A percentile compares a stretch with the other conserved stretches of the same genome.
Evolutionary conservation across 2,888 invertebrate genomes (phyloP).

Genomic region (Cantharis rufa): DNA sequence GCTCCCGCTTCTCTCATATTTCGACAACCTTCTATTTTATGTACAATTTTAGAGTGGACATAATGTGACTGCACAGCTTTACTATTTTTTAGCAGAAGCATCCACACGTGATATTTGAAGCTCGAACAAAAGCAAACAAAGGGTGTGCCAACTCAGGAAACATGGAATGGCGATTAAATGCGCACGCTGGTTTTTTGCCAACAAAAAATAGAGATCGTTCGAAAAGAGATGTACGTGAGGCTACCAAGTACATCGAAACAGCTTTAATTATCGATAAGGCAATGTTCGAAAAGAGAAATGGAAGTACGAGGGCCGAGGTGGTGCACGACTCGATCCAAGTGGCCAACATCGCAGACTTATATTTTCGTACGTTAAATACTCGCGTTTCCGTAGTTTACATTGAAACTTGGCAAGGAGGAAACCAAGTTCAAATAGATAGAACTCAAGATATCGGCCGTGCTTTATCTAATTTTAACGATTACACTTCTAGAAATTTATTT

Average conservation of each 20-base stretch:
- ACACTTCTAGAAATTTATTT: constrained; percentile 83
- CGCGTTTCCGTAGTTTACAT: constrained; percentile 94
- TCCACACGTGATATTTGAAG: constrained; percentile 97
- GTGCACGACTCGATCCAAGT: constrained; percentile 96
- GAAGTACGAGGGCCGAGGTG: constrained; percentile 83
- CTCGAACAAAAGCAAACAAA: constrained; percentile 86
- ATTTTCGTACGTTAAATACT: constrained; percentile 83
- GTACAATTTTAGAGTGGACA: constrained; percentile 15
- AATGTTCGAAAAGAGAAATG: constrained; percentile 92
- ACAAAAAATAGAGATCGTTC: constrained; percentile 54
- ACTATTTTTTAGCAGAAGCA: constrained; percentile 88
- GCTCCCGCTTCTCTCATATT: background rate
- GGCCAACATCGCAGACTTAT: constrained; percentile 95
- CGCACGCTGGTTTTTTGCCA: constrained; percentile 50
- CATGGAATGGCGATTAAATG: constrained; percentile 74
- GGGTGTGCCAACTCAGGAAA: constrained; percentile 85
- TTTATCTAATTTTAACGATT: constrained; percentile 90
- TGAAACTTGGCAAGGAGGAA: constrained; percentile 94
- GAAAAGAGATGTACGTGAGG: constrained; percentile 81
- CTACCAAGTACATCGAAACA: constrained; percentile 94
- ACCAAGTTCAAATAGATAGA: constrained; percentile 81
- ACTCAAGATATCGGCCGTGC: constrained; percentile 87
- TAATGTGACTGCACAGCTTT: constrained; percentile 53
- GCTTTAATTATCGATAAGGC: constrained; percentile 95
- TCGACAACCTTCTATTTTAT: constrained; percentile 3